Conservation (phyloP, 1,140 invertebrate genomes). For the Drosophila pectinifera region DNA sequence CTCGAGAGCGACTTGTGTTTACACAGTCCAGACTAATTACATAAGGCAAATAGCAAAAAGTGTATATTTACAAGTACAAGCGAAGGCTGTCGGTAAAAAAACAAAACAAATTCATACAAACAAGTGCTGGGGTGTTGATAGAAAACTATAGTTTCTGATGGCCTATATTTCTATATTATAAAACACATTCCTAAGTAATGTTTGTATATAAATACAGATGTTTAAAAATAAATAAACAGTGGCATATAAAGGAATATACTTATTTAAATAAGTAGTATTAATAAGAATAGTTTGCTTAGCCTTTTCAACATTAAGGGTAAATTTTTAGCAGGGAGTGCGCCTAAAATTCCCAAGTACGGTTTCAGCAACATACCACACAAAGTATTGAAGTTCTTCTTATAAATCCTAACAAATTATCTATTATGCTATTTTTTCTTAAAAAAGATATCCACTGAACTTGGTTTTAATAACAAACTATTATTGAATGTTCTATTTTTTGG, state of each 20-base stretch:
- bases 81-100: constrained; percentile 39
- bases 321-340: no score
- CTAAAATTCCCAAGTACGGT: no score
- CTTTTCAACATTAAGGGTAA: no score
- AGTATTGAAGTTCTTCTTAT: no score
- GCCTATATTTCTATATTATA: background rate
- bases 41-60: constrained; percentile 9
- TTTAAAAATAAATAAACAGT: background rate
- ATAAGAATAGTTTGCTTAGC: no score
- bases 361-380: no score
- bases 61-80: constrained; percentile 19
- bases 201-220: no score
- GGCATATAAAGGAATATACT: background rate
- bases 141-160: background rate
- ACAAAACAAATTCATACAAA: background rate
- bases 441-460: background rate
- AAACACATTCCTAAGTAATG: background rate
- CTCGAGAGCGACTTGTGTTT: constrained; percentile 35
- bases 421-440: no score
- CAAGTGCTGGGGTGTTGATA: background rate
- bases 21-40: constrained; percentile 23
- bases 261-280: background rate
- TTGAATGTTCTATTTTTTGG: background rate
- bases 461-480: background rate
- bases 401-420: background rate